Evolutionary conservation across 2,888 invertebrate species (phyloP).

Genomic region (Drosophila putrida): DNA sequence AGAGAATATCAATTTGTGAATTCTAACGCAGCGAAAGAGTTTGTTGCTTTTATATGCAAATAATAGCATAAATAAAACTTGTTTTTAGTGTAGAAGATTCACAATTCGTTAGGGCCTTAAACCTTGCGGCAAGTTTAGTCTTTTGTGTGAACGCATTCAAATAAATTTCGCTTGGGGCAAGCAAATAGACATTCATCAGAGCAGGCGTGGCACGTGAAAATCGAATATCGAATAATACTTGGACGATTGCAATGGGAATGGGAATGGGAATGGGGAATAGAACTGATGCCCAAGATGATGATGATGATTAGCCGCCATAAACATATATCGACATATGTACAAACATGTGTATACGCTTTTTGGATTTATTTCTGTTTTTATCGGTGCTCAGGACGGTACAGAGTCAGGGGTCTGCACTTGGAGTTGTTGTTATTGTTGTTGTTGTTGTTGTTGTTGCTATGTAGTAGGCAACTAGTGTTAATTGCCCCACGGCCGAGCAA

Average conservation of each 20-base stretch:
- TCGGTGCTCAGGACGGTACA: slow-evolving; percentile 37
- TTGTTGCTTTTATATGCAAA: too few species aligned
- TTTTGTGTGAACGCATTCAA: slow-evolving; percentile 13
- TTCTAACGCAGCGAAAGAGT: too few species aligned
- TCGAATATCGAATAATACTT: slow-evolving; percentile 50
- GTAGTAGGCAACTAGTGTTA: slow-evolving; percentile 69
- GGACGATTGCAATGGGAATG: slow-evolving; percentile 34
- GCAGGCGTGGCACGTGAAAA: slow-evolving; percentile 42
- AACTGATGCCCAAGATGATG: slow-evolving; percentile 65
- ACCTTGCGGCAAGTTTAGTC: neutral
- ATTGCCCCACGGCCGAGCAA: slow-evolving; percentile 48
- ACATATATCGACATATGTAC: slow-evolving; percentile 69
- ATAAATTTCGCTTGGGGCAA: neutral
- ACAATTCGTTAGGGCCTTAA: neutral
- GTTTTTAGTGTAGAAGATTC: neutral
- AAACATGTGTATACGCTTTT: slow-evolving; percentile 67
- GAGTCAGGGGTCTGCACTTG: slow-evolving; percentile 36
- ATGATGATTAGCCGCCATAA: slow-evolving; percentile 78
- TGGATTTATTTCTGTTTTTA: slow-evolving; percentile 76
- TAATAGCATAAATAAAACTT: too few species aligned
- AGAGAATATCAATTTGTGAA: too few species aligned
- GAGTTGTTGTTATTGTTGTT: slow-evolving; percentile 31
- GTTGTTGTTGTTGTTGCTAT: slow-evolving; percentile 17
- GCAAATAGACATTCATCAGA: neutral
- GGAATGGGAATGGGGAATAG: slow-evolving; percentile 44